These are phyloP conservation scores for Sinocyclocheilus rhinocerous DNA, from an alignment of 2,113 vertebrate species.

Conservation along the genomic window DNA sequence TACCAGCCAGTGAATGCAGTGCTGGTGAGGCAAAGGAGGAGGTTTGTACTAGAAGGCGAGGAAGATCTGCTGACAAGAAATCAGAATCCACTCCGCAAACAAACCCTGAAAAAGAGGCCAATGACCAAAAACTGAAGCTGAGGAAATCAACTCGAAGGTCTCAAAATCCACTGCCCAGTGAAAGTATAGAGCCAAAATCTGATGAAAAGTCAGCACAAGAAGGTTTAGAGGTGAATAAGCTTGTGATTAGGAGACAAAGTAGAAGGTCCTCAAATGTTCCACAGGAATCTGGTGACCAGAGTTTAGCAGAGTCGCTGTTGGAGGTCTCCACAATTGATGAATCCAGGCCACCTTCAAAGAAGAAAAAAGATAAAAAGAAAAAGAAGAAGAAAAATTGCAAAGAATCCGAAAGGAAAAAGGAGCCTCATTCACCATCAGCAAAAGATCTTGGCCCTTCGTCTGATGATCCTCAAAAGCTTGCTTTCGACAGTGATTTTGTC, in stretches of 20 bases:
- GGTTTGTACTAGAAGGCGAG: constrained; percentile 67
- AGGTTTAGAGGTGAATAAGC: constrained; percentile 61
- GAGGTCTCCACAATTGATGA: constrained; percentile 61
- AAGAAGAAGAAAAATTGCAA: constrained; percentile 67
- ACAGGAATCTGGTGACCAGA: constrained; percentile 59
- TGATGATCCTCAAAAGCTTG: constrained; percentile 52
- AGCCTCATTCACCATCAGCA: constrained; percentile 42
- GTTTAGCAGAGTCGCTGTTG: constrained; percentile 58
- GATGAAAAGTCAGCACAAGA: constrained; percentile 62
- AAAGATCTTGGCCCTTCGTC: constrained; percentile 50
- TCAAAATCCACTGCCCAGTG: constrained; percentile 56
- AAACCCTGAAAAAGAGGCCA: constrained; percentile 61
- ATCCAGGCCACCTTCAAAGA: constrained; percentile 56
- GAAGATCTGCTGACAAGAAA: constrained; percentile 72
- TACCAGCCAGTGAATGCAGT: constrained; percentile 54
- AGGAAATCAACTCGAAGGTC: constrained; percentile 51
- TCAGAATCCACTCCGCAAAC: constrained; percentile 55
- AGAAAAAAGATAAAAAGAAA: constrained; percentile 61
- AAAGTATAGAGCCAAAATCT: constrained; percentile 62
- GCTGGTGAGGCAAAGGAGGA: constrained; percentile 61
- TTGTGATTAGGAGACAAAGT: constrained; percentile 66
- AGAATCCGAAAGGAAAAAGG: constrained; percentile 59
- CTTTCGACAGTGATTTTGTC: constrained; percentile 59
- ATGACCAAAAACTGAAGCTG: constrained; percentile 68
- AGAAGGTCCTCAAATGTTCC: constrained; percentile 53